Evolutionary conservation across 37 sponge, comb jelly and placozoan species (phyloP), one percentile per base, ranked within the genome.

Genomic region (Diacarnus erythraeanus): DNA sequence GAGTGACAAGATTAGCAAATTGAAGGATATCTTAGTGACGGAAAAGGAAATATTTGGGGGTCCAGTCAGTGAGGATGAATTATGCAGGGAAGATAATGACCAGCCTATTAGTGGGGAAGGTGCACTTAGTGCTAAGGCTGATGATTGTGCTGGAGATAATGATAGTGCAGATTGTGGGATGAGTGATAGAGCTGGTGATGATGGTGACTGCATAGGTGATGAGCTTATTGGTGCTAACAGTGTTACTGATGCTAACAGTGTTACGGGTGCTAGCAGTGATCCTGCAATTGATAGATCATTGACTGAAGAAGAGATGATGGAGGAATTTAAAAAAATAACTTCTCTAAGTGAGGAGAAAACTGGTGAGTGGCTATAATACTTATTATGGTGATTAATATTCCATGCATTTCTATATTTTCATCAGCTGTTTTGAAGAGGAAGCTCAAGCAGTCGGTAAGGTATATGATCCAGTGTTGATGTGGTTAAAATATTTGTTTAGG

Each of bases 31-130:
- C 25, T 22, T 67, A 3, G 59, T 79, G 1, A 82, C 82, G 5
- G 82, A 82, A n/a, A 12, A 41, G 17, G 82, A 82, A 2, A 64
- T 82, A 17, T 82, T 82, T 82, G 82, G 82, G 18, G 41, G 74
- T 69, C 66, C 57, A 2, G 40, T 38, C 37, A 20, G 20, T 30
- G 38, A 8, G 40, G 69, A 68, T 18, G 38, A 68, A 30, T 6
- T 12, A 30, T 15, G 69, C 34, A 38, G 69, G 4, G 20, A 9
- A 6, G 69, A 29, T 68, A 35, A 4, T 38, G 42, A 71, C 25
- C 35, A 6, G 2, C 33, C 33, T 65, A 35, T 26, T 60, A 25
- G 22, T 60, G 22, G 61, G 22, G 26, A 60, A 26, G 22, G 27
- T 60, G 61, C 4, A n/a, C 22, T 60, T 20, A 25, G 27, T 60